Evolutionary conservation across 2,797 vertebrate genomes (phyloP).

Genomic region (Morelia viridis): DNA sequence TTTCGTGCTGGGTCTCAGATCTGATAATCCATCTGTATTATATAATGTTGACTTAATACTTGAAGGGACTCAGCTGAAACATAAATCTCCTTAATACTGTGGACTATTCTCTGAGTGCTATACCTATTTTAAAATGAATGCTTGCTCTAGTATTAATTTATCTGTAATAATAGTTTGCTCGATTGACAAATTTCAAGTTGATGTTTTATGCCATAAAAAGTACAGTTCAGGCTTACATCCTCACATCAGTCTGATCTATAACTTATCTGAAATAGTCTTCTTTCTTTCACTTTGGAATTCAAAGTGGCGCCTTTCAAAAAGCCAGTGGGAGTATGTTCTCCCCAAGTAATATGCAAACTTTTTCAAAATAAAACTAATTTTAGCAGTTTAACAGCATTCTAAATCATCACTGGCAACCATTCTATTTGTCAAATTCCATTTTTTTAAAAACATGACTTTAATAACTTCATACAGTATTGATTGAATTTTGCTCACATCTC

Average conservation of each 20-base stretch:
- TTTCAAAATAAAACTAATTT: conserved; percentile 37
- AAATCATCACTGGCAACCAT: conserved; percentile 38
- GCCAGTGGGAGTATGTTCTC: conserved; percentile 32
- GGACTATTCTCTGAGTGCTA: conserved; percentile 55
- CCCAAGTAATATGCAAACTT: conserved; percentile 42
- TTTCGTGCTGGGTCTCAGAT: conserved; percentile 10
- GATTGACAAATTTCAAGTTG: conserved; percentile 59
- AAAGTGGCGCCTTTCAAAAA: conserved; percentile 20
- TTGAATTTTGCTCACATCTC: neutral
- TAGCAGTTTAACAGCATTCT: conserved; percentile 43
- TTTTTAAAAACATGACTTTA: conserved; percentile 8
- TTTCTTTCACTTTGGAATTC: conserved; percentile 49
- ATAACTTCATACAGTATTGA: conserved; percentile 4
- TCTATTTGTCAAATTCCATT: conserved; percentile 46
- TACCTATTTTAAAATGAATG: conserved; percentile 62
- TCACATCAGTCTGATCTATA: conserved; percentile 50
- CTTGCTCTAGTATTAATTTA: conserved; percentile 58
- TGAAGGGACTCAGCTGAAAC: conserved; percentile 54
- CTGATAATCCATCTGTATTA: conserved; percentile 45
- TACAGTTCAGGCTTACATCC: conserved; percentile 43
- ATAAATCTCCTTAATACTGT: conserved; percentile 53
- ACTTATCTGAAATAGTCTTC: conserved; percentile 51
- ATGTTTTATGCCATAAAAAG: conserved; percentile 61
- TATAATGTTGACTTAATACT: conserved; percentile 59
- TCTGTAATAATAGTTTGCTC: conserved; percentile 62